A percentile compares a stretch with the other conserved stretches of the same genome.
Conservation (phyloP, 2,797 vertebrate species). For the Podargus strigoides region DNA sequence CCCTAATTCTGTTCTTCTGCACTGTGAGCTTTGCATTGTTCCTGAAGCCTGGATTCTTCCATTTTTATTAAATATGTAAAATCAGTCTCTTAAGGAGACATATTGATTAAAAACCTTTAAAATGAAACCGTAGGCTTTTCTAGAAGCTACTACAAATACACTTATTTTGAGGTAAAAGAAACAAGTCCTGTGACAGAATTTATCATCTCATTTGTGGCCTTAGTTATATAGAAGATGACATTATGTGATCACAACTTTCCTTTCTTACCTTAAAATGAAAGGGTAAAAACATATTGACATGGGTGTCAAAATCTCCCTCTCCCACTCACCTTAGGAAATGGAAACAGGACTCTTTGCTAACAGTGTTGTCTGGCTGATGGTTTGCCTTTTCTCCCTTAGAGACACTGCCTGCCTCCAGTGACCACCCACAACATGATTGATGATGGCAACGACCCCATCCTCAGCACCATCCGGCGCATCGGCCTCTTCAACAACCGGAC, state of each 20-base stretch:
- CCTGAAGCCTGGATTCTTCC: background rate
- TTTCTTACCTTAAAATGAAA: background rate
- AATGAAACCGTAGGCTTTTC: background rate
- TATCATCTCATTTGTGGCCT: background rate
- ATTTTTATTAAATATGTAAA: background rate
- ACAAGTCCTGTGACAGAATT: background rate
- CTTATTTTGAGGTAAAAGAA: background rate
- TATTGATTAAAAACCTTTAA: background rate
- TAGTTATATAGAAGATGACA: background rate
- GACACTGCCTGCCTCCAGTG: slow-evolving; percentile 91
- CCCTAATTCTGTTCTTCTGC: background rate
- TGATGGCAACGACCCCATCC: slow-evolving; percentile 87
- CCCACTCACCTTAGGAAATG: background rate
- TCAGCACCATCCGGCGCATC: slow-evolving; percentile 87
- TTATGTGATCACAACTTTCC: background rate
- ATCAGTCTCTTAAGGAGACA: background rate
- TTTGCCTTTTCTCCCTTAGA: slow-evolving; percentile 68
- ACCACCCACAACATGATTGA: slow-evolving; percentile 98
- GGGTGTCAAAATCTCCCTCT: background rate
- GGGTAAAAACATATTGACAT: background rate
- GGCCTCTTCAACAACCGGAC: slow-evolving; percentile 90
- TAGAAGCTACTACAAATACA: background rate
- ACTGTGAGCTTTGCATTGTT: background rate
- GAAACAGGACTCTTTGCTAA: background rate
- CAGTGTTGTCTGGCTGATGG: background rate